Base-by-base conservation (phyloP, 2,113 vertebrate genomes). In the Chitala chitala region DNA sequence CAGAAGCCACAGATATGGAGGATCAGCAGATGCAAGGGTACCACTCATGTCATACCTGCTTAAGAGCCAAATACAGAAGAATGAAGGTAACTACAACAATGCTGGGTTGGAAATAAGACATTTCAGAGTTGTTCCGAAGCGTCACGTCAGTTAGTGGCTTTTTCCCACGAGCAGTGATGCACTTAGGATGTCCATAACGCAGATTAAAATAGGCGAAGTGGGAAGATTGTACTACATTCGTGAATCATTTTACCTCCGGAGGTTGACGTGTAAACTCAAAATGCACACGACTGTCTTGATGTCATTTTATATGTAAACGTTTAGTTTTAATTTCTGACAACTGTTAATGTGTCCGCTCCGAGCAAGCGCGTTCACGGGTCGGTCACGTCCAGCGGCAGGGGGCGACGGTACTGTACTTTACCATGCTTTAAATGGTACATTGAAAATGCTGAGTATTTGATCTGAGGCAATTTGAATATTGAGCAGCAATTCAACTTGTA, bases 31-130 rank as follows among this genome's bases (percentile, higher is more conserved):
- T 82, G 81, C 75, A 85, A 78, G 87, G 83, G 86, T 78, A 75
- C 65, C 86, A 80, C 76, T 84, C 86, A 77, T 91, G 88, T 86
- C 89, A 88, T 85, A 90, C 87, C 86, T 92, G 91, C 86, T 76
- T 82, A 77, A 88, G 85, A 81, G 80, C 86, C 73, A 83, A 87
- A 78, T 82, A 63, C 81, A 85, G 83, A 79, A 84, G 82, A 76
- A 84, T 87, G 61, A 91, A 91, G 91, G 91, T 92, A 89, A 89
- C 59, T 51, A 42, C 77, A 51, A 72, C 36, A 46, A 65, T 42
- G 15, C 1, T 53, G 12, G n/a, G 17, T 42, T 73, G 33, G 22
- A 54, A 3, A 33, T 46, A 46, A n/a, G n/a, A n/a, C n/a, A n/a
- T n/a, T n/a, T n/a, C n/a, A n/a, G n/a, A n/a, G n/a, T n/a, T n/a